phyloP scores from a whole-genome alignment of 2,888 invertebrate genomes.

The Cataglyphis livida region DNA sequence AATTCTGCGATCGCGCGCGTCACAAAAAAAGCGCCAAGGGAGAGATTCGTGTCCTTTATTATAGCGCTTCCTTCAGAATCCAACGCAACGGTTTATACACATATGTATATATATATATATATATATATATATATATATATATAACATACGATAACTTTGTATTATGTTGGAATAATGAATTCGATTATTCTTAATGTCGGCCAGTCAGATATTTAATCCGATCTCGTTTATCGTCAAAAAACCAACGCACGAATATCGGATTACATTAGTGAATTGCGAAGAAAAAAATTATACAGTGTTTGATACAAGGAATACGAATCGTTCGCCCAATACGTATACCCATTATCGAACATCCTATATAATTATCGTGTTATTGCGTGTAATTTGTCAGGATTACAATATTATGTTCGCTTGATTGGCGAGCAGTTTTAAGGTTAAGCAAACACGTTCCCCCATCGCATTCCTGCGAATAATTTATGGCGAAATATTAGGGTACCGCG shows the following conservation, averaged over 20 bases:
- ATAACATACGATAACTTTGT: slow-evolving; percentile 31
- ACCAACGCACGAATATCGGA: slow-evolving; percentile 30
- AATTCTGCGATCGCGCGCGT: slow-evolving; percentile 65
- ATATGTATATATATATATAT: neutral
- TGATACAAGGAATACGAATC: neutral
- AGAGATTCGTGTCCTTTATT: slow-evolving; percentile 60
- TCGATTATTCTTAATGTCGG: slow-evolving; percentile 39
- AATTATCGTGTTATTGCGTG: slow-evolving; percentile 3
- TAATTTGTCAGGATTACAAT: slow-evolving; percentile 23
- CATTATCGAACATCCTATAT: slow-evolving; percentile 18
- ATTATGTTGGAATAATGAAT: slow-evolving; percentile 40
- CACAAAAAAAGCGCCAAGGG: slow-evolving; percentile 59
- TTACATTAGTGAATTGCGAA: slow-evolving; percentile 23
- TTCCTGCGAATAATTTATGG: slow-evolving; percentile 68
- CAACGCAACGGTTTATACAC: neutral
- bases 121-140: neutral
- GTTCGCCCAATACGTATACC: neutral
- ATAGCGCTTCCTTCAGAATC: slow-evolving; percentile 40
- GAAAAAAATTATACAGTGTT: slow-evolving; percentile 10
- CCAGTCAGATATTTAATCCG: neutral
- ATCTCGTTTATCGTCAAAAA: slow-evolving; percentile 5
- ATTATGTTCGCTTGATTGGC: slow-evolving; percentile 54
- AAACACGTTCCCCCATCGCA: slow-evolving; percentile 55
- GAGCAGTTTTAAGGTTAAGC: slow-evolving; percentile 58
- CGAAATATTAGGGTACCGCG: slow-evolving; percentile 62